Base-by-base conservation (phyloP, 2,888 invertebrate genomes). In the Tipula vernalis region DNA sequence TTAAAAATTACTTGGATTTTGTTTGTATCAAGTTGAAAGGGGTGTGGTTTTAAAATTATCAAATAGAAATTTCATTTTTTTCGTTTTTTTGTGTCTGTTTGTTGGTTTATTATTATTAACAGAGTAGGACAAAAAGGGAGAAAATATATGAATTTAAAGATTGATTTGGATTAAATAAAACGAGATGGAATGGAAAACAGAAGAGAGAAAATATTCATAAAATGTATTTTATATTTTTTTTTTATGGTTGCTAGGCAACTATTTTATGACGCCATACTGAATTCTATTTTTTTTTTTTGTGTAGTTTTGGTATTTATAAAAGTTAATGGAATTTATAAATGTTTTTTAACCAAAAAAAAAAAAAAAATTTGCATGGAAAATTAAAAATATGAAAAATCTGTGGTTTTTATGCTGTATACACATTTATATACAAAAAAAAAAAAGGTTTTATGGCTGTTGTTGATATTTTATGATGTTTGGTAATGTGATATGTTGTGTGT, bases 131-230 rank as follows among this genome's bases (percentile, higher is more conserved):
- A 28, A 71, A 71, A 71, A 71, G 71, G 71, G 71, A 71, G 71
- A 71, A 71, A 71, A 71, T 71, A 71, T 71, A 71, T 71, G 71
- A 71, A 71, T 71, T 71, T 71, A 71, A 71, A 71, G 71, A 71
- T 71, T 71, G 71, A 71, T 71, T 71, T 71, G 71, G 71, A 71
- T 71, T 71, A 71, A 71, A 71, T 71, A 71, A 71, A 71, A 71
- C 71, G 71, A 71, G 71, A 71, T 71, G 71, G 71, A 71, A 71
- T 28, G 28, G 71, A 71, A 71, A 71, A 71, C 71, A 71, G 28
- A 28, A n/a, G 8, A 28, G 28, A 71, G 28, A 51, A 10, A 51
- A 51, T 28, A 51, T 51, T 51, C 12, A 51, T 51, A 15, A 15
- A 10, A 71, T n/a, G n/a, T n/a, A n/a, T n/a, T n/a, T n/a, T n/a